Percentiles rank a stretch among this genome's conserved stretches.
These are phyloP conservation scores for Drosophila watanabei DNA, from an alignment of 1,140 invertebrate species.

Conservation along the genomic window DNA sequence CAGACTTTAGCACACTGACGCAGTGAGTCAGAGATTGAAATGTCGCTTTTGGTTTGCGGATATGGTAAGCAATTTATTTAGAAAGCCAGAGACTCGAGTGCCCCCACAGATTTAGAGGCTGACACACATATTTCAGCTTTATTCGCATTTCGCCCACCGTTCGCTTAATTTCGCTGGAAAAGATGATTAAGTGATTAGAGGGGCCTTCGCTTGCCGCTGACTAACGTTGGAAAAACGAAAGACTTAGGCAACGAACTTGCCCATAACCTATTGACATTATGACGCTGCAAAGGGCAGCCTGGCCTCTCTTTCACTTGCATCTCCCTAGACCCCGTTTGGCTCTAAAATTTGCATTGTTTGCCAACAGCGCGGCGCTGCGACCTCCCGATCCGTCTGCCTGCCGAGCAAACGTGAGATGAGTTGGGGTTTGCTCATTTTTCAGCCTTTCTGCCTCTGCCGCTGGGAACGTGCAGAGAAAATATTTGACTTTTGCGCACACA, in stretches of 20 bases:
- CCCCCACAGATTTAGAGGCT: conserved; percentile 42
- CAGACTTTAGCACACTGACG: conserved; percentile 11
- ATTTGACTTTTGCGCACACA: conserved; percentile 70
- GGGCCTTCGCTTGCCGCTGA: not conserved
- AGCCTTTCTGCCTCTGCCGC: conserved; percentile 33
- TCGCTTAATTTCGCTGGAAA: conserved; percentile 49
- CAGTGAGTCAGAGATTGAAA: conserved; percentile 65
- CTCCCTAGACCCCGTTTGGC: conserved; percentile 9
- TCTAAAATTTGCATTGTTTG: conserved; percentile 72
- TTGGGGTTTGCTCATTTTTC: conserved; percentile 49
- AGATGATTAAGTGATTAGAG: conserved; percentile 57
- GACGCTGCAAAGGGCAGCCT: conserved; percentile 30
- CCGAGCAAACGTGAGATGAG: conserved; percentile 58
- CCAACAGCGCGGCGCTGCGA: conserved; percentile 42
- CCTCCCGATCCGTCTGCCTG: conserved; percentile 57
- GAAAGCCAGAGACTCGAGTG: conserved; percentile 40
- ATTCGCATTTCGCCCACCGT: conserved; percentile 47
- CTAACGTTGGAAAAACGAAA: conserved; percentile 49
- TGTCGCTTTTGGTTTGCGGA: conserved; percentile 64
- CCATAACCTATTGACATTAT: conserved; percentile 77
- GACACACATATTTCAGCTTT: conserved; percentile 52
- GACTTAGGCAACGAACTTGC: conserved; percentile 78
- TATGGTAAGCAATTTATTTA: conserved; percentile 68
- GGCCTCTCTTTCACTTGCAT: conserved; percentile 26
- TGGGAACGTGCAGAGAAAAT: conserved; percentile 76